These are phyloP conservation scores for Merluccius polli DNA, from an alignment of 2,797 vertebrate genomes.

Conservation along the genomic window DNA sequence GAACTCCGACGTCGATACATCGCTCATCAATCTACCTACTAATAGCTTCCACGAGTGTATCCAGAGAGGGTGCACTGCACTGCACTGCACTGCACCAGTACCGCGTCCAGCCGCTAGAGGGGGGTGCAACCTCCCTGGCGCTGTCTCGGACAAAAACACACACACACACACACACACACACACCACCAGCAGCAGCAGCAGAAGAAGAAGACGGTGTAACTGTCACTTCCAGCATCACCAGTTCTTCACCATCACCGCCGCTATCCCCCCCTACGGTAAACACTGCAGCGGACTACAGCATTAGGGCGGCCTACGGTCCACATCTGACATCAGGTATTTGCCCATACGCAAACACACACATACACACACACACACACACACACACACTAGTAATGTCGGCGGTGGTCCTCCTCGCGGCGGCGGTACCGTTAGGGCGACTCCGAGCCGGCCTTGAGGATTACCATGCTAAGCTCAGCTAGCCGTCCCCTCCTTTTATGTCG, in stretches of 20 bases:
- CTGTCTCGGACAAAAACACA: neutral
- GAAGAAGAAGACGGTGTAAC: conserved; percentile 13
- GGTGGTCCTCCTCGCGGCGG: no score
- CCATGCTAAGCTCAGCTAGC: conserved; percentile 51
- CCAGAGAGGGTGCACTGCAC: no score
- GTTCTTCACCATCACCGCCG: conserved; percentile 36
- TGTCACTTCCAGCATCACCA: conserved; percentile 66
- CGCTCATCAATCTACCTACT: no score
- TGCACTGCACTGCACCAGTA: neutral
- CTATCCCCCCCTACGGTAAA: conserved; percentile 4
- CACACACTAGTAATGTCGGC: no score
- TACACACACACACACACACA: no score
- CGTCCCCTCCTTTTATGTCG: neutral
- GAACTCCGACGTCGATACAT: no score
- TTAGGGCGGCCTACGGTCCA: neutral
- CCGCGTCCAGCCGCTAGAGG: neutral
- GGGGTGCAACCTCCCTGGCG: neutral
- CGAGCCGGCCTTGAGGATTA: conserved; percentile 57
- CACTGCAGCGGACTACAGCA: conserved; percentile 26
- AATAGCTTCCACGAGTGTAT: no score
- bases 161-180: no score
- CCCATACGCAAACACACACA: no score
- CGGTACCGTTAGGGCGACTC: conserved; percentile 6
- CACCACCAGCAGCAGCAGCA: no score
- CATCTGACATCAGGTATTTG: conserved; percentile 51